These are phyloP conservation scores for Epinotia bilunana DNA, from an alignment of 2,888 invertebrate species.

Conservation along the genomic window DNA sequence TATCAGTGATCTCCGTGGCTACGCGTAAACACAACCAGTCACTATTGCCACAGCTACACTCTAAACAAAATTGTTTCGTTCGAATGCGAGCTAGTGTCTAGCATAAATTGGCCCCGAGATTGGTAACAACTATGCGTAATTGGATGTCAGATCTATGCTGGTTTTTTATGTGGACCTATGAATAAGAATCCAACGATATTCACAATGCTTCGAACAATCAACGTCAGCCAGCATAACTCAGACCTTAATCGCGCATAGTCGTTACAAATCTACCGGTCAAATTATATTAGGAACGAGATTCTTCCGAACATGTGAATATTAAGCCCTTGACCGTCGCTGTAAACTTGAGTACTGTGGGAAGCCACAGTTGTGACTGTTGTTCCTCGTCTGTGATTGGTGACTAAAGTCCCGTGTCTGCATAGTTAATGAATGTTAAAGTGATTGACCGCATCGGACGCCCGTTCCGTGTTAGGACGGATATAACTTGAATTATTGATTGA, in stretches of 20 bases:
- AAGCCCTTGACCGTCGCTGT: neutral
- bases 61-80: neutral
- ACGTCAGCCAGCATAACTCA: neutral
- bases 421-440: constrained; percentile 21
- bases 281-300: neutral
- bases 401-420: neutral
- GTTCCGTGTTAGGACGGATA: constrained; percentile 11
- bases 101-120: neutral
- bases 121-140: neutral
- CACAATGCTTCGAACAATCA: too few relatives aligned
- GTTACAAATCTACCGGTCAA: neutral
- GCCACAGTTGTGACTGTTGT: neutral
- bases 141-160: neutral
- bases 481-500: constrained; percentile 18
- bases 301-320: neutral
- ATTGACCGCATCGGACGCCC: constrained; percentile 21
- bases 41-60: constrained; percentile 11
- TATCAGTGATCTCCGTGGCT: constrained; percentile 22
- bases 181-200: neutral
- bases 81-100: neutral
- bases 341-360: neutral
- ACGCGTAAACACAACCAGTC: constrained; percentile 33
- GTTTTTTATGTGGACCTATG: neutral
- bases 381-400: neutral
- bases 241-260: neutral